Evolutionary conservation across 2,113 vertebrate species (phyloP), one percentile per base, ranked within the genome.

Genomic region (Gambusia affinis): DNA sequence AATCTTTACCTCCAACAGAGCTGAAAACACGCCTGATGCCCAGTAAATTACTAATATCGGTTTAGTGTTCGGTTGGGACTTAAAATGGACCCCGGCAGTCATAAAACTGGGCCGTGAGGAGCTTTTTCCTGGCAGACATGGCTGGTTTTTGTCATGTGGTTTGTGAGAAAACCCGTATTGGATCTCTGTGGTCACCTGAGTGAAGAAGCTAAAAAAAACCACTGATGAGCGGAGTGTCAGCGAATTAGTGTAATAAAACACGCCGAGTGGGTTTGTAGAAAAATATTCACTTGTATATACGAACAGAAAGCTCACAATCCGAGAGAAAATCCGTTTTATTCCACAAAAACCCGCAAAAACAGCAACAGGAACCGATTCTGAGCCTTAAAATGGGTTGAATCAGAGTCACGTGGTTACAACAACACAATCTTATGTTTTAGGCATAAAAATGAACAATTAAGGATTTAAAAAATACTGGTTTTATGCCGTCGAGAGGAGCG

Each of bases 101-200:
- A 29, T 63, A 24, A 19, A 63, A 63, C 19, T 6, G 31, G 8
- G 10, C 64, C 24, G 51, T n/a, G 22, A n/a, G 64, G 33, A n/a
- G 24, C 33, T n/a, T 31, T 14, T 65, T 63, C 29, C 64, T 14
- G 64, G 51, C 51, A 57, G 28, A 35, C 42, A 6, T 1, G 44
- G 64, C 33, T 73, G 8, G 1, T 28, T 31, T 60, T 0, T 85
- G 92, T 94, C 93, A 94, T 94, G 93, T 94, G 93, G 94, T 92
- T 83, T 81, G 86, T 61, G 67, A 54, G 89, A 95, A 94, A 94
- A 92, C 94, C 91, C 91, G 94, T 85, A 93, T 93, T 94, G 94
- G 94, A 94, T 93, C 93, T 28, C 73, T 0, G 62, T 1, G 89
- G 93, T 94, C 94, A 94, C 90, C 92, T 94, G 94, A 90, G 90